Evolutionary conservation across 1,140 invertebrate species (phyloP), one percentile per base, ranked within the genome.

Genomic region (Eubasilissa regina): DNA sequence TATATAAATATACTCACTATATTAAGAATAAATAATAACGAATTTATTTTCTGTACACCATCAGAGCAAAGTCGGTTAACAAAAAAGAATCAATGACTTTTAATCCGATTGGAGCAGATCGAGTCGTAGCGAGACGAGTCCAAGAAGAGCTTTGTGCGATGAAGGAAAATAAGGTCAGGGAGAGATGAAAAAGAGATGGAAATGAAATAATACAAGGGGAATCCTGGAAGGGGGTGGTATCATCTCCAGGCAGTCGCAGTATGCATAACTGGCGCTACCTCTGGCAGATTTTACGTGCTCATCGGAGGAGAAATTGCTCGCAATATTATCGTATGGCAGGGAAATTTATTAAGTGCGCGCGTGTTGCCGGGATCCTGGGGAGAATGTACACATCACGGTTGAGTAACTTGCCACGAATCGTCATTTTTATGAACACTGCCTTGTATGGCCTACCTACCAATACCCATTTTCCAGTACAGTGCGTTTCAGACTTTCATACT

Each of bases 281-380:
- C 12, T 10, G 0, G 56, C 15, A 35, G 35, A 43, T 15, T 9
- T 62, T 10, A 21, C 19, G 25, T 62, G 58, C 25, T 25, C 62
- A 7, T 0, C 45, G 15, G 15, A 70, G 66, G n/a, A 70, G 66
- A 70, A 64, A 64, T 43, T 64, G 66, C 66, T 44, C 25, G 17
- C 44, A 51, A 70, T 70, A 70, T 66, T 66, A 66, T n/a, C 35
- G 58, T 62, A 9, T 0, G 44, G 6, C n/a, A 66, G 43, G 62
- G 44, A 66, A 43, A 8, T 44, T 66, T 60, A 48, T 62, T 62
- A 35, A 48, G 66, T 51, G 21, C 44, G 4, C 66, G 12, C 43
- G 44, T 15, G 64, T 68, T 68, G 8, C 25, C 19, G 4, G 25
- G 56, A 15, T 60, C 56, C 25, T 35, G 58, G 25, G 17, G 35